These are phyloP conservation scores for Drosophila bocqueti DNA, from an alignment of 1,140 invertebrate genomes.

Conservation along the genomic window DNA sequence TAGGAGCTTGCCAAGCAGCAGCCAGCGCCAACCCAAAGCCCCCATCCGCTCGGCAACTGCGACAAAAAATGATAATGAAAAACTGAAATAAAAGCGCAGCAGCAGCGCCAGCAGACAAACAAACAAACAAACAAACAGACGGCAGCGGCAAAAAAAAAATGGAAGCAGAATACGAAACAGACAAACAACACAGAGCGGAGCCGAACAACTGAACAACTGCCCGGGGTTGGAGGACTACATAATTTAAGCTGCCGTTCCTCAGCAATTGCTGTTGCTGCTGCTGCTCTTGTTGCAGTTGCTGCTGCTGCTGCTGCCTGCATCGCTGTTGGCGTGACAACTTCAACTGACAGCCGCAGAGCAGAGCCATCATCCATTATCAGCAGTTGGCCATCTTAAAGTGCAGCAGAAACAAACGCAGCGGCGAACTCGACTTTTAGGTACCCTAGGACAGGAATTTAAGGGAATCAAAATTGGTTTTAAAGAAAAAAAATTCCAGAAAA, in stretches of 20 bases:
- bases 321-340: conserved; percentile 79
- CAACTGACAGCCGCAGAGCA: conserved; percentile 79
- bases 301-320: conserved; percentile 38
- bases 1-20: conserved; percentile 74
- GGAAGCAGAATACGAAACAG: conserved; percentile 47
- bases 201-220: conserved; percentile 22
- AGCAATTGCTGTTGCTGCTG: conserved; percentile 39
- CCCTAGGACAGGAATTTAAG: neutral
- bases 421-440: neutral
- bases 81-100: conserved; percentile 83
- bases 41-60: conserved; percentile 23
- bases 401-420: conserved; percentile 42
- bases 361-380: conserved; percentile 83
- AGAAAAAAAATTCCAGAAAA: neutral
- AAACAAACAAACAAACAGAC: conserved; percentile 61
- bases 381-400: conserved; percentile 83
- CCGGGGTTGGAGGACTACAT: conserved; percentile 36
- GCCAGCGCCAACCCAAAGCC: conserved; percentile 12
- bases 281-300: conserved; percentile 32
- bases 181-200: conserved; percentile 48
- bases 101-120: conserved; percentile 65
- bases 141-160: conserved; percentile 32
- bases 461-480: neutral
- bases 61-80: conserved; percentile 78
- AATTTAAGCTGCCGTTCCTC: conserved; percentile 75